Conservation (phyloP, 2,113 vertebrate genomes). For the Balaeniceps rex region DNA sequence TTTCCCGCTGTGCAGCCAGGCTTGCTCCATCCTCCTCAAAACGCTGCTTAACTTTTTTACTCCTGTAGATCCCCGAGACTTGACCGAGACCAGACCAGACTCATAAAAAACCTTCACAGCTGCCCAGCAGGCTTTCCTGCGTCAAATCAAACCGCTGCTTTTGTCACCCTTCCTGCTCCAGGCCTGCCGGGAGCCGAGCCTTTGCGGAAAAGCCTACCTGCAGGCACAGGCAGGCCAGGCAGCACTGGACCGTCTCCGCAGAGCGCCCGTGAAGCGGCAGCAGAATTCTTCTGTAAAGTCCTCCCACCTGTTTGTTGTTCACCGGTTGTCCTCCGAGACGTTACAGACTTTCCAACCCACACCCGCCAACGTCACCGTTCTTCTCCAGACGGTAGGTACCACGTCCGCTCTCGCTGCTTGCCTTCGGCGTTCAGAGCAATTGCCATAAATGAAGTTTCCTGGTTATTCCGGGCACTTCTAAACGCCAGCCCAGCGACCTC, state of each 20-base stretch:
- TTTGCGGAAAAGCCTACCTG: fast-evolving
- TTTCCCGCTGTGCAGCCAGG: neutral
- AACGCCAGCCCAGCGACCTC: neutral
- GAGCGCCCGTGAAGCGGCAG: neutral
- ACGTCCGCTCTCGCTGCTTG: neutral
- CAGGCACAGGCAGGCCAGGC: neutral
- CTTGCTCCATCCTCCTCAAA: neutral
- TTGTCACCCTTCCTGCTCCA: neutral
- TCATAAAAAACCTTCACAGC: neutral
- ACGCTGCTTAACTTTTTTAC: neutral
- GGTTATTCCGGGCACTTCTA: neutral
- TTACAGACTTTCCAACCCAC: neutral
- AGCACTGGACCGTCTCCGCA: fast-evolving
- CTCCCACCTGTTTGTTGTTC: neutral
- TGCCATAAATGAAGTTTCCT: neutral
- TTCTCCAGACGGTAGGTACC: neutral
- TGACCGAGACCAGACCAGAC: no score
- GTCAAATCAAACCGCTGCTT: neutral
- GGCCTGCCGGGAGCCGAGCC: neutral
- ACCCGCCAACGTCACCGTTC: neutral
- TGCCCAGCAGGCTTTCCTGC: neutral
- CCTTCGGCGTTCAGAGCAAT: neutral
- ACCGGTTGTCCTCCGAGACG: fast-evolving
- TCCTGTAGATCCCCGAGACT: neutral
- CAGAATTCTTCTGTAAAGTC: neutral